A percentile compares a stretch with the other conserved stretches of the same genome.
Evolutionary conservation across 2,888 invertebrate species (phyloP).

Genomic region (Apamea sordens): DNA sequence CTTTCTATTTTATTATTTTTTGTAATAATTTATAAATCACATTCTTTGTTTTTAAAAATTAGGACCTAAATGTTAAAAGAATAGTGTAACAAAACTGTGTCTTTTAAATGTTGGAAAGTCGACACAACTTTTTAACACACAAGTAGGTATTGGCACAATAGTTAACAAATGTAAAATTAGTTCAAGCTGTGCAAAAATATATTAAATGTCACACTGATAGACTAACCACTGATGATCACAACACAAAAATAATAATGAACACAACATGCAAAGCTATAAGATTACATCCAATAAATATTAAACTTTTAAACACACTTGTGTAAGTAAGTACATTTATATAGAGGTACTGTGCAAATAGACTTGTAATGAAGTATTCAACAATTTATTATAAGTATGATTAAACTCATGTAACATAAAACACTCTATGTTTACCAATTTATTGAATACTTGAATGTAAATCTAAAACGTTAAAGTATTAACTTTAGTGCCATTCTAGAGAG

Average conservation of each 20-base stretch:
- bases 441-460: constrained; percentile 3
- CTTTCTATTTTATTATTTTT: not conserved
- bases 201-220: not conserved
- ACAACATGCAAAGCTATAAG: not conserved
- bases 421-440: constrained; percentile 18
- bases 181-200: constrained; percentile 1
- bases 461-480: not conserved
- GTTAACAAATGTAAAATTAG: not conserved
- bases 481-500: constrained; percentile 12
- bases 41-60: not conserved
- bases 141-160: not conserved
- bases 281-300: not conserved
- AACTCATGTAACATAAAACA: constrained; percentile 7
- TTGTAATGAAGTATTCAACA: not conserved
- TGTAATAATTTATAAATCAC: not conserved
- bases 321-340: not conserved
- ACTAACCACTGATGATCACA: constrained; percentile 6
- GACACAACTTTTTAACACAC: not conserved
- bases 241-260: constrained; percentile 3
- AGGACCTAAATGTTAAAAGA: not conserved
- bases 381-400: not conserved
- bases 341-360: not conserved
- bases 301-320: not conserved
- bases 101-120: not conserved
- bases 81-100: not conserved